Evolutionary conservation across 2,113 vertebrate genomes (phyloP).

Genomic region (Illadopsis cleaveri): DNA sequence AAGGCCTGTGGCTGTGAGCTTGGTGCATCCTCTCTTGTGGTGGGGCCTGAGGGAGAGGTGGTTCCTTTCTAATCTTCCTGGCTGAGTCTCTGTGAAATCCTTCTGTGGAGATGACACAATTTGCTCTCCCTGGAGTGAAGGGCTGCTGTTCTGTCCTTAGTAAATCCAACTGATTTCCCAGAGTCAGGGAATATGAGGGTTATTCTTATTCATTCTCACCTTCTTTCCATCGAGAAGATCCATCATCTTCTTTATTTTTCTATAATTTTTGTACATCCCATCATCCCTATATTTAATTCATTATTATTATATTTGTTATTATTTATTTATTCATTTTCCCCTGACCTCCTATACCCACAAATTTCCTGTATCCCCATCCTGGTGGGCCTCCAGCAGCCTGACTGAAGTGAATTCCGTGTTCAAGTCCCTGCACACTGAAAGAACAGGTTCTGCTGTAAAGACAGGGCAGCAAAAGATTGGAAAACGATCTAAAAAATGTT

Average conservation of each 20-base stretch:
- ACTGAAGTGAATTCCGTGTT: accelerated
- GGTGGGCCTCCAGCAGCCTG: background rate
- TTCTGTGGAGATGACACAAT: background rate
- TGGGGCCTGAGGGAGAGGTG: background rate
- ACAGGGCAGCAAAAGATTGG: background rate
- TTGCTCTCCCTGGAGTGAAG: background rate
- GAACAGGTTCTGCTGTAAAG: background rate
- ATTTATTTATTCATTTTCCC: background rate
- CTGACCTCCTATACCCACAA: background rate
- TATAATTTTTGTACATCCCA: background rate
- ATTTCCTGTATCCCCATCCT: background rate
- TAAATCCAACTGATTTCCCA: background rate
- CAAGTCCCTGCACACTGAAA: background rate
- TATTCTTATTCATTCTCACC: background rate
- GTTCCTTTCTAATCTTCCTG: background rate
- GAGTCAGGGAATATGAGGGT: background rate
- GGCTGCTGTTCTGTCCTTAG: background rate
- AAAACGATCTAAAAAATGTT: background rate
- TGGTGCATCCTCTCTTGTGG: background rate
- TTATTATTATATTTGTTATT: background rate
- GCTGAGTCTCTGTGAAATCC: background rate
- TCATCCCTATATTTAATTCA: background rate
- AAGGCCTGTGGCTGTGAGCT: background rate
- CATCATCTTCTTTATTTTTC: background rate
- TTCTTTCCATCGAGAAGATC: background rate